These are phyloP conservation scores for Strix uralensis DNA, from an alignment of 2,113 vertebrate species.

Conservation along the genomic window DNA sequence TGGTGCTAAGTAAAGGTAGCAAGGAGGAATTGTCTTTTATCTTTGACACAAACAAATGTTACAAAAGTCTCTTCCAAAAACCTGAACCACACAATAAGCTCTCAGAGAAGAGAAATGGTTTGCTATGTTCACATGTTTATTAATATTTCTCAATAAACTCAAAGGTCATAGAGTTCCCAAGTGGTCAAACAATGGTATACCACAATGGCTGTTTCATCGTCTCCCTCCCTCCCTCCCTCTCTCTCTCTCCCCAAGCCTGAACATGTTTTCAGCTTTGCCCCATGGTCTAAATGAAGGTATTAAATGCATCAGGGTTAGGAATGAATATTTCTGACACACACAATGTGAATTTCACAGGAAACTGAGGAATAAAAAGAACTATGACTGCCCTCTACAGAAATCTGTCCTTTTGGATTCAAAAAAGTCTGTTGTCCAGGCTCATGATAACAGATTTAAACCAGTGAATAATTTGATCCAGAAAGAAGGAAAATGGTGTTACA, in stretches of 20 bases:
- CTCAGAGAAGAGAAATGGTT: conserved; percentile 26
- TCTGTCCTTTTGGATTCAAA: neutral
- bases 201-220: neutral
- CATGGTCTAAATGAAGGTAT: neutral
- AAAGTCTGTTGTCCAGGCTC: neutral
- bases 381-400: neutral
- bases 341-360: neutral
- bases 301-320: neutral
- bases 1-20: neutral
- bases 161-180: conserved; percentile 45
- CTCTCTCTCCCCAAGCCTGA: neutral
- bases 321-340: neutral
- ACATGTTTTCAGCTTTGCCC: neutral
- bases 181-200: neutral
- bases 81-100: conserved; percentile 13
- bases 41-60: conserved; percentile 22
- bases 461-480: neutral
- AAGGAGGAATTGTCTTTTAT: neutral
- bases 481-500: neutral
- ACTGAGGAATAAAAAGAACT: neutral
- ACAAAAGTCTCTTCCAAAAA: conserved; percentile 11
- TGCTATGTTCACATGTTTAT: neutral
- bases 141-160: conserved; percentile 15
- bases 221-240: neutral
- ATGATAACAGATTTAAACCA: neutral